Percentiles rank a stretch among this genome's conserved stretches.
phyloP scores from a whole-genome alignment of 2,888 invertebrate species.

The Chrysolina oricalcia region DNA sequence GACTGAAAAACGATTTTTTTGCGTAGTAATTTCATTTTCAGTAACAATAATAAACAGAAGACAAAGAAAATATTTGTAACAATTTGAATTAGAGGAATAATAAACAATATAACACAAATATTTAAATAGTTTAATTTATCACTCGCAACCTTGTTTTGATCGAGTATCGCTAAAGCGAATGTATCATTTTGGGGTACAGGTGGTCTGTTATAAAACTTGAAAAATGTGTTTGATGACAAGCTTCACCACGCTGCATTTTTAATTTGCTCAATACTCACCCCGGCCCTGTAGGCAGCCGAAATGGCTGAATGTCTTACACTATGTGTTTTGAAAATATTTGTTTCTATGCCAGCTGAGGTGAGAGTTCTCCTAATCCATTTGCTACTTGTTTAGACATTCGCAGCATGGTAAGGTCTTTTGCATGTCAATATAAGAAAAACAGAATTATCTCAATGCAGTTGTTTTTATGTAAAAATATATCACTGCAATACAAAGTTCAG shows the following conservation, averaged over 20 bases:
- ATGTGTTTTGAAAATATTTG: constrained; percentile 16
- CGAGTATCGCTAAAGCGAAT: constrained; percentile 19
- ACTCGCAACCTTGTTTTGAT: background rate
- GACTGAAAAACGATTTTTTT: background rate
- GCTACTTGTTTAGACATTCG: background rate
- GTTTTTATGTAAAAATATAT: background rate
- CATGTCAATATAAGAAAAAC: background rate
- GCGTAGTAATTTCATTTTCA: background rate
- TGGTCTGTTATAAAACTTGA: constrained; percentile 33
- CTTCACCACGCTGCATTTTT: constrained; percentile 28
- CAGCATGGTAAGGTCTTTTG: background rate
- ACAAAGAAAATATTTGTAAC: too few species aligned
- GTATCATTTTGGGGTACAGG: constrained; percentile 6
- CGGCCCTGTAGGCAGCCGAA: constrained; percentile 11
- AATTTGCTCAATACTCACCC: constrained; percentile 17
- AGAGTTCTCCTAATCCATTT: constrained; percentile 7
- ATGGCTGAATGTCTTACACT: constrained; percentile 21
- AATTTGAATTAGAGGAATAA: too few species aligned
- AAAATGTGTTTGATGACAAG: constrained; percentile 26
- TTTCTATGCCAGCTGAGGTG: background rate
- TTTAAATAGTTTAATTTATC: background rate
- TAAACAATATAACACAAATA: background rate
- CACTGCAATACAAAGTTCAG: background rate
- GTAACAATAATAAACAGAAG: background rate
- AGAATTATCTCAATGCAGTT: background rate